Base-by-base conservation (phyloP, 2,113 vertebrate species). In the Gyps fulvus region DNA sequence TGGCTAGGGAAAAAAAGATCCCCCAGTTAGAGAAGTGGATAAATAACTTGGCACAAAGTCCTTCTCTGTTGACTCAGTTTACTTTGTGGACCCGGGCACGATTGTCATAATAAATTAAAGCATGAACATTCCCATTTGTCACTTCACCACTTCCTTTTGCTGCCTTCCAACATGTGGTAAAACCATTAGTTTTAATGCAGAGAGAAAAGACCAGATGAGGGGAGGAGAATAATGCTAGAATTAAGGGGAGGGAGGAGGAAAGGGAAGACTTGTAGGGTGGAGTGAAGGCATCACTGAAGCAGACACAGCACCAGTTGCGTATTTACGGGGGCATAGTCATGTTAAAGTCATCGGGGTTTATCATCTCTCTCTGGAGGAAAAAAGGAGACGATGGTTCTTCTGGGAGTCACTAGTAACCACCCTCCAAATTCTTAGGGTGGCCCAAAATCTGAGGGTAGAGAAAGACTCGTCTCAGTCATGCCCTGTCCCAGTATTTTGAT, bases 31-130 rank as follows among this genome's bases (percentile, higher is more conserved):
- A 88, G 78, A 94, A 90, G 78, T 47, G 95, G 96, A 94, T 97
- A 97, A 97, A 95, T 96, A 96, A 97, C 45, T 93, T 96, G 94
- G 96, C 94, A 97, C 87, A 93, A 93, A 95, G 93, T 95, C 91
- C 70, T 80, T 54, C 93, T 97, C 94, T 97, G 87, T 96, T 96
- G 97, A 96, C 97, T 97, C 93, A 83, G 95, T 96, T 97, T 97
- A 93, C 96, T 97, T 97, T 93, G 96, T 90, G 93, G 87, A 95
- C 93, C 87, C 38, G 0, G 94, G 89, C 93, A 91, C 0, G 54
- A 95, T 66, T 95, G 91, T 94, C 87, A 82, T 83, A 95, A 96
- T 97, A 96, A 97, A 97, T 97, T 97, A 96, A 94, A 94, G 94
- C 93, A 91, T 88, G 94, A 94, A 89, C 90, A 59, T 94, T 97